These are phyloP conservation scores for Paedocypris micromegethes DNA, from an alignment of 2,797 vertebrate genomes.

Conservation along the genomic window DNA sequence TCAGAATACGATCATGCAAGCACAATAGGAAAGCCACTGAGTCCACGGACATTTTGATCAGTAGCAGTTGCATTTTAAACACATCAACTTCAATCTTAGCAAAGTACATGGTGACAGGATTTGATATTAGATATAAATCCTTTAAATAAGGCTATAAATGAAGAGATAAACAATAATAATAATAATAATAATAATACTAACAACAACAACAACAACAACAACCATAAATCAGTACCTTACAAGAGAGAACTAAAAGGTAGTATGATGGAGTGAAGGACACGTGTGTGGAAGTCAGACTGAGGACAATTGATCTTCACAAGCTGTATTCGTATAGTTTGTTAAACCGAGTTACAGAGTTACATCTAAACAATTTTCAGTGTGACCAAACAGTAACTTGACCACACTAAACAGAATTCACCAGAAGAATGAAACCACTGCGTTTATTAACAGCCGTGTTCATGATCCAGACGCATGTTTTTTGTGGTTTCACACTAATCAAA, in stretches of 20 bases:
- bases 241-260: not conserved
- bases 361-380: not conserved
- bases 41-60: not conserved
- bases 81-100: conserved; percentile 11
- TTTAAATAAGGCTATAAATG: not conserved
- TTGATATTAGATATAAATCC: not conserved
- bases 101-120: conserved; percentile 10
- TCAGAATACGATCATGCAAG: not conserved
- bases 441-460: not conserved
- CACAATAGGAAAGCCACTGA: conserved; percentile 4
- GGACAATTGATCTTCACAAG: not conserved
- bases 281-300: conserved; percentile 13
- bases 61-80: conserved; percentile 18
- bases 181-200: not conserved
- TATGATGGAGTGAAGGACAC: not conserved
- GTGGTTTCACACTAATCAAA: not conserved
- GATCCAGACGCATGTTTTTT: not conserved
- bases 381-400: conserved; percentile 6
- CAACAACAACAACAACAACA: not conserved
- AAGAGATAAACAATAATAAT: not conserved
- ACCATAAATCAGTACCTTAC: conserved; percentile 11
- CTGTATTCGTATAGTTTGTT: too few species aligned
- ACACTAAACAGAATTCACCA: not conserved
- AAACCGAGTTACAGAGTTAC: too few species aligned
- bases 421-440: not conserved